phyloP scores from a whole-genome alignment of 2,888 invertebrate genomes.

The Andricus curvator region DNA sequence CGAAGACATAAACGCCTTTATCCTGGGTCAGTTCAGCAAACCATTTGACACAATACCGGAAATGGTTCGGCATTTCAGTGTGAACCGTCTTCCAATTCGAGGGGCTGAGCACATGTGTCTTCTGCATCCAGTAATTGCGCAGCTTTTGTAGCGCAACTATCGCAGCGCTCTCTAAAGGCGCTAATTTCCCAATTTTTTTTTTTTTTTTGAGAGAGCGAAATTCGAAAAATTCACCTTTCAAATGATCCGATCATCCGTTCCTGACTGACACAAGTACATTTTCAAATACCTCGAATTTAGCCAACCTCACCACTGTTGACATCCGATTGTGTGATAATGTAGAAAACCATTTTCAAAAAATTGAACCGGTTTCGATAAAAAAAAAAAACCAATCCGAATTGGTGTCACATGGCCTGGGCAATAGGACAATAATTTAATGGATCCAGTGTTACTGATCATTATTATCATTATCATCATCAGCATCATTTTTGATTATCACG shows the following conservation, averaged over 20 bases:
- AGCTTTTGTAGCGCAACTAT: conserved; percentile 83
- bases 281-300: conserved; percentile 19
- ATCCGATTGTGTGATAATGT: not conserved
- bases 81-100: conserved; percentile 94
- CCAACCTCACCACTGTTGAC: not conserved
- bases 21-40: conserved; percentile 94
- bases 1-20: conserved; percentile 87
- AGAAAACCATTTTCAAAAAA: not conserved
- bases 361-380: not conserved
- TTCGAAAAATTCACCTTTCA: conserved; percentile 10
- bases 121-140: conserved; percentile 93
- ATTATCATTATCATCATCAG: too few species aligned
- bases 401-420: conserved; percentile 46
- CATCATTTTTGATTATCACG: too few species aligned
- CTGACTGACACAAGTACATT: conserved; percentile 33
- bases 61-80: conserved; percentile 95
- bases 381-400: not conserved
- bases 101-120: conserved; percentile 98
- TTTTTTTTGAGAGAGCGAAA: conserved; percentile 48
- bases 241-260: conserved; percentile 41
- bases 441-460: conserved; percentile 30
- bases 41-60: conserved; percentile 96
- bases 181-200: conserved; percentile 62
- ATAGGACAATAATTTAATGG: conserved; percentile 63
- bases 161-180: conserved; percentile 73